These are phyloP conservation scores for Porites rus DNA, from an alignment of 92 coral and sea anemone species.

Conservation along the genomic window DNA sequence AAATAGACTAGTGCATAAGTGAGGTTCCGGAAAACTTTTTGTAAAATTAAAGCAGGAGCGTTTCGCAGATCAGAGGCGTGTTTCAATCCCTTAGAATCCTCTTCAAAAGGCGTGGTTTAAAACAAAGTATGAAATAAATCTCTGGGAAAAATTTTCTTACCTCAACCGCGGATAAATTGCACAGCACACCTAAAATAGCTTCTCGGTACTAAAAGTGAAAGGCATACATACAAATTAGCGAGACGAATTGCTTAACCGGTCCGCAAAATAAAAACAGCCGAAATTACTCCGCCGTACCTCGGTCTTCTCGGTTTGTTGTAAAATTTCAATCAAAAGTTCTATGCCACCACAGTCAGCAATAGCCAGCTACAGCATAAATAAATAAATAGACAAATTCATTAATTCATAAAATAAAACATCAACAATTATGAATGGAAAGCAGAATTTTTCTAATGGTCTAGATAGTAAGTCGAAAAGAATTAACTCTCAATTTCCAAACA, in stretches of 20 bases:
- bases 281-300: conserved; percentile 65
- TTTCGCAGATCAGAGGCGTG: too few species aligned
- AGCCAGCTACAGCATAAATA: conserved; percentile 56
- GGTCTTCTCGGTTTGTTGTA: conserved; percentile 82
- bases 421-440: too few species aligned
- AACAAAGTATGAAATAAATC: too few species aligned
- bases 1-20: not conserved
- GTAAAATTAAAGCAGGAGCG: too few species aligned
- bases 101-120: too few species aligned
- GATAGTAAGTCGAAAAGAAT: too few species aligned
- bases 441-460: too few species aligned
- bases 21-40: not conserved
- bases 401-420: too few species aligned
- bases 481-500: too few species aligned
- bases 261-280: not conserved
- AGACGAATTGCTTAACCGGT: not conserved
- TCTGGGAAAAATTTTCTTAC: conserved; percentile 28
- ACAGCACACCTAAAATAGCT: conserved; percentile 77
- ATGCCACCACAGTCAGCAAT: conserved; percentile 96
- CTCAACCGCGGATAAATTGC: conserved; percentile 90
- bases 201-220: conserved; percentile 77
- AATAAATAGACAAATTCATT: too few species aligned
- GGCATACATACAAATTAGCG: not conserved
- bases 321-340: conserved; percentile 79
- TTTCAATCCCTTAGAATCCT: too few species aligned